Percentiles rank a stretch among this genome's conserved stretches.
phyloP scores from a whole-genome alignment of 2,797 vertebrate species.

The Borostomias antarcticus region DNA sequence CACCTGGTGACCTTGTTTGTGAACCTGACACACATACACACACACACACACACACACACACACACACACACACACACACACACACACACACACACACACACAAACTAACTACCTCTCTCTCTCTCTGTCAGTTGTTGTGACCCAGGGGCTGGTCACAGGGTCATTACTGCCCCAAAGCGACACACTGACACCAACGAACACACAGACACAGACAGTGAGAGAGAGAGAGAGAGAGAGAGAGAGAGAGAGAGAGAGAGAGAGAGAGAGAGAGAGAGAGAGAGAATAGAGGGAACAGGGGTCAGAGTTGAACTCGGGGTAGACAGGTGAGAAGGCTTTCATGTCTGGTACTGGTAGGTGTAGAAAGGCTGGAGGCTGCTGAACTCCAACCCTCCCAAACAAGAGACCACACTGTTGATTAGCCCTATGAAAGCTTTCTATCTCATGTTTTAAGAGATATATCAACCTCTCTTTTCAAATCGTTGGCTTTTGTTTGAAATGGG shows the following conservation, averaged over 20 bases:
- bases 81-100: neutral
- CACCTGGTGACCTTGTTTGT: constrained; percentile 9
- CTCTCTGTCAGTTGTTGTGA: constrained; percentile 19
- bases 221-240: constrained; percentile 1
- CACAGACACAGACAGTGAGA: constrained; percentile 2
- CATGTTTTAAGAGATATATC: too few relatives aligned
- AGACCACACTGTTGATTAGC: too few relatives aligned
- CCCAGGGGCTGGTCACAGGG: constrained; percentile 37
- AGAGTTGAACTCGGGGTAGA: neutral
- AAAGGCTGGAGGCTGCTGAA: neutral
- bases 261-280: constrained; percentile 1
- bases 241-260: neutral
- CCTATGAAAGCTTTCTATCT: too few relatives aligned
- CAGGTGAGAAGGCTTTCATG: neutral
- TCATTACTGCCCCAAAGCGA: constrained; percentile 23
- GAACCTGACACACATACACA: constrained; percentile 19
- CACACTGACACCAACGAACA: neutral
- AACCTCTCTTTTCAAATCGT: neutral
- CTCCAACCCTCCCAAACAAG: neutral
- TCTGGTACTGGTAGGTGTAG: neutral
- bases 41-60: constrained; percentile 11
- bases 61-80: constrained; percentile 18
- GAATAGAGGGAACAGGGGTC: neutral
- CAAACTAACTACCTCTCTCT: too few relatives aligned
- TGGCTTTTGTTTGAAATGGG: too few relatives aligned